Percentiles rank a stretch among this genome's conserved stretches.
Conservation (phyloP, 1,140 invertebrate species). For the Cecropterus lyciades region DNA sequence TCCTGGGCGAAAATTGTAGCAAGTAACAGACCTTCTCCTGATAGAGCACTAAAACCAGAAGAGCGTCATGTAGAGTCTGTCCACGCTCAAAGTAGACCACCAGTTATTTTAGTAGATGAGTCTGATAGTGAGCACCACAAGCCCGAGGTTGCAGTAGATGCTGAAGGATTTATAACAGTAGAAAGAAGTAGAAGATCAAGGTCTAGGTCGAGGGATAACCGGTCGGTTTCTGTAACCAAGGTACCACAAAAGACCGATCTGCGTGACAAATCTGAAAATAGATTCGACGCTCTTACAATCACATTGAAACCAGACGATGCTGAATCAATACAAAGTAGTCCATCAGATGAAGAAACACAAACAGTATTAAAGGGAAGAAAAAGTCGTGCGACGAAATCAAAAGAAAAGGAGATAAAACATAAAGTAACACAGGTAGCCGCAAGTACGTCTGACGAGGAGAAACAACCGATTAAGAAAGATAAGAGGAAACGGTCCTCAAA, state of each 20-base stretch:
- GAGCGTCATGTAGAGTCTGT: slow-evolving; percentile 21
- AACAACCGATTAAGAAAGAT: slow-evolving; percentile 57
- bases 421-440: slow-evolving; percentile 37
- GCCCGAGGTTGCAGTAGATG: slow-evolving; percentile 61
- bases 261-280: slow-evolving; percentile 71
- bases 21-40: slow-evolving; percentile 59
- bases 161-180: slow-evolving; percentile 78
- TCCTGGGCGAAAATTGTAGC: slow-evolving; percentile 82
- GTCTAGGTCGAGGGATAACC: slow-evolving; percentile 71
- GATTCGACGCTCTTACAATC: slow-evolving; percentile 62
- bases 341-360: slow-evolving; percentile 53
- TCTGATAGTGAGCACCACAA: slow-evolving; percentile 55
- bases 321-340: slow-evolving; percentile 42
- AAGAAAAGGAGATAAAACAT: slow-evolving; percentile 60
- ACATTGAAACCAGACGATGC: slow-evolving; percentile 53
- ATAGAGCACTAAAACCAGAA: slow-evolving; percentile 47
- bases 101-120: slow-evolving; percentile 75
- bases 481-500: slow-evolving; percentile 67
- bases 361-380: slow-evolving; percentile 51
- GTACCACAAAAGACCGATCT: slow-evolving; percentile 33
- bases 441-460: slow-evolving; percentile 58
- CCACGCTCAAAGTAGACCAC: slow-evolving; percentile 51
- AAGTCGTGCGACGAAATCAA: slow-evolving; percentile 58
- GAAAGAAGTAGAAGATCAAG: slow-evolving; percentile 75
- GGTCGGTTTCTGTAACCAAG: slow-evolving; percentile 53